Conservation (phyloP, 1,140 invertebrate species). For the Drosophila guanche region DNA sequence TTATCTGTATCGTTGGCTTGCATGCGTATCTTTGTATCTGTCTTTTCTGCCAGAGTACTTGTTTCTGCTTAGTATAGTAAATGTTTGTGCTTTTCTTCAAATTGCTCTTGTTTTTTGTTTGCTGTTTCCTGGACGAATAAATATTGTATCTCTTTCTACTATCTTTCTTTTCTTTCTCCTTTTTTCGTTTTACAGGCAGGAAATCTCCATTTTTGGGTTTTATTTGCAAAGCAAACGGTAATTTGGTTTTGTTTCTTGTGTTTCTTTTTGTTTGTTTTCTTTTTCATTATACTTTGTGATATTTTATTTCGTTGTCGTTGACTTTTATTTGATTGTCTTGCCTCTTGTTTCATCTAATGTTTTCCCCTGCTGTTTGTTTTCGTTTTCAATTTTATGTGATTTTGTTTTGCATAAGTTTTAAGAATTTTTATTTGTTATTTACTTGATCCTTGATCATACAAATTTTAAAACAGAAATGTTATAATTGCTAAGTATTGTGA, state of each 20-base stretch:
- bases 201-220: constrained; percentile 84
- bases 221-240: constrained; percentile 83
- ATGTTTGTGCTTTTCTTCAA: neutral
- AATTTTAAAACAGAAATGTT: neutral
- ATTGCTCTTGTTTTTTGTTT: constrained; percentile 23
- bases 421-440: neutral
- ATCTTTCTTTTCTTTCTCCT: constrained; percentile 68
- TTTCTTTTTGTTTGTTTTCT: constrained; percentile 29
- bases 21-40: constrained; percentile 18
- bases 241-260: constrained; percentile 55
- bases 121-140: constrained; percentile 30
- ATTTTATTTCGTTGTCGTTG: constrained; percentile 21
- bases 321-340: constrained; percentile 16
- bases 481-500: too few relatives aligned
- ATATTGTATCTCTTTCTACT: constrained; percentile 66
- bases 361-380: constrained; percentile 4
- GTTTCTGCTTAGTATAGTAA: neutral
- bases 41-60: neutral
- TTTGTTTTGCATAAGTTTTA: constrained; percentile 17
- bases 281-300: constrained; percentile 26
- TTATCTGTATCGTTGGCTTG: constrained; percentile 7
- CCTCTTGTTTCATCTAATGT: constrained; percentile 47
- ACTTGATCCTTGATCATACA: neutral
- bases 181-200: constrained; percentile 81
- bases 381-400: constrained; percentile 9